phyloP scores from a whole-genome alignment of 2,113 vertebrate genomes.

The Poeciliopsis prolifica region DNA sequence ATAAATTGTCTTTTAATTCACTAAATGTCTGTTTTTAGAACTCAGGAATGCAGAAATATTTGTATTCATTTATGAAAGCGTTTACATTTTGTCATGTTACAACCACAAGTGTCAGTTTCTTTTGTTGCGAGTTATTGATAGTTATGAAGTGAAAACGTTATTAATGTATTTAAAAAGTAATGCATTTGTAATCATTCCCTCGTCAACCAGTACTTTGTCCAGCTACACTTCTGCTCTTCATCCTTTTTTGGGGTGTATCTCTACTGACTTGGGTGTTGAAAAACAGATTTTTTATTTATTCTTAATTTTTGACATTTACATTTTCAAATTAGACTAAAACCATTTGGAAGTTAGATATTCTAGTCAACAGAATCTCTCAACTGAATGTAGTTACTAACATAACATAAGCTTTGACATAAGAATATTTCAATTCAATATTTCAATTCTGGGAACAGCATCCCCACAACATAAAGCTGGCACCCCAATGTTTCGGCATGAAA shows the following conservation, averaged over 20 bases:
- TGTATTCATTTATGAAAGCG: neutral
- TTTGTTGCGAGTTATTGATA: neutral
- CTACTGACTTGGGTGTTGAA: too few relatives aligned
- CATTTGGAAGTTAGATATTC: neutral
- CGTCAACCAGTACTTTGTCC: too few relatives aligned
- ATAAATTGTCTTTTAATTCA: neutral
- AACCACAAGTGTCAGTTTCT: neutral
- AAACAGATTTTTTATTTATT: too few relatives aligned
- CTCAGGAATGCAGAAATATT: neutral
- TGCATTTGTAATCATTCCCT: too few relatives aligned
- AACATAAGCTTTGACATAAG: too few relatives aligned
- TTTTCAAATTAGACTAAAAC: neutral
- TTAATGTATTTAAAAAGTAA: too few relatives aligned
- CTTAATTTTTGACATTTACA: neutral
- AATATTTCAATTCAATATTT: too few relatives aligned
- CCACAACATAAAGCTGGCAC: too few relatives aligned
- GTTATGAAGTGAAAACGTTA: neutral
- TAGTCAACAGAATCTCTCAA: neutral
- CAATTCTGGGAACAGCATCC: neutral
- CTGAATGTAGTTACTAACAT: neutral
- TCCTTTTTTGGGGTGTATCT: too few relatives aligned
- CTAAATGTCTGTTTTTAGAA: neutral
- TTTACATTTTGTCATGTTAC: neutral
- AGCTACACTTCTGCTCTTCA: too few relatives aligned
- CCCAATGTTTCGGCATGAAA: too few relatives aligned